Percentiles rank a stretch among this genome's conserved stretches.
Conservation (phyloP, 1,140 invertebrate genomes). For the Anastrepha ludens region DNA sequence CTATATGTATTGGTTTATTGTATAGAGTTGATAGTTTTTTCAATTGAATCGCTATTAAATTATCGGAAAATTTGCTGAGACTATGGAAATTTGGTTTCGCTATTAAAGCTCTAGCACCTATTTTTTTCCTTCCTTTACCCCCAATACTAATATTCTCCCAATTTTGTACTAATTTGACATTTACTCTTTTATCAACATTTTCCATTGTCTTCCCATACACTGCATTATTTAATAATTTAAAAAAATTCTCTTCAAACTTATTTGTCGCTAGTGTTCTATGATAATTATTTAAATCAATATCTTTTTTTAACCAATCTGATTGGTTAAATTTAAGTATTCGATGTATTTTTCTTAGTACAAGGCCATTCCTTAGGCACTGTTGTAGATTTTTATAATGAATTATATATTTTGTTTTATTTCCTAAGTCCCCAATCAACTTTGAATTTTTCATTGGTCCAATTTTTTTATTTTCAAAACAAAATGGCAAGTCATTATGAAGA, state of each 20-base stretch:
- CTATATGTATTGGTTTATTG: conserved; percentile 74
- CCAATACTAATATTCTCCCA: conserved; percentile 63
- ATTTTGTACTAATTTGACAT: conserved; percentile 71
- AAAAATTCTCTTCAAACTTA: conserved; percentile 76
- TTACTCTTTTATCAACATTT: conserved; percentile 76
- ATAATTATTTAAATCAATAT: conserved; percentile 75
- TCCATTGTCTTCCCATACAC: conserved; percentile 76
- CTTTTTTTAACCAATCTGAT: conserved; percentile 74
- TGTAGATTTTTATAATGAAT: conserved; percentile 76
- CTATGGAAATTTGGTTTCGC: conserved; percentile 73
- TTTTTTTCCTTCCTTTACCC: conserved; percentile 57
- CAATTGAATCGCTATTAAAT: conserved; percentile 72
- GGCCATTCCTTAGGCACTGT: conserved; percentile 74
- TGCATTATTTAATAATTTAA: conserved; percentile 75
- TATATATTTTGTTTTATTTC: conserved; percentile 74
- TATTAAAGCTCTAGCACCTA: conserved; percentile 68
- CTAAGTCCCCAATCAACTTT: conserved; percentile 72
- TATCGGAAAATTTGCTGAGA: conserved; percentile 67
- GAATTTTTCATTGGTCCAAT: conserved; percentile 58
- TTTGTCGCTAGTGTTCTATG: conserved; percentile 69
- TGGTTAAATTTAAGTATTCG: conserved; percentile 76
- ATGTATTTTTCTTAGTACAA: conserved; percentile 75
- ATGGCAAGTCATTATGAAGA: conserved; percentile 75
- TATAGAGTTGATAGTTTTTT: conserved; percentile 65
- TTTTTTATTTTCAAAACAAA: conserved; percentile 72